Evolutionary conservation across 2,113 vertebrate species (phyloP).

Genomic region (Oncorhynchus kisutch): DNA sequence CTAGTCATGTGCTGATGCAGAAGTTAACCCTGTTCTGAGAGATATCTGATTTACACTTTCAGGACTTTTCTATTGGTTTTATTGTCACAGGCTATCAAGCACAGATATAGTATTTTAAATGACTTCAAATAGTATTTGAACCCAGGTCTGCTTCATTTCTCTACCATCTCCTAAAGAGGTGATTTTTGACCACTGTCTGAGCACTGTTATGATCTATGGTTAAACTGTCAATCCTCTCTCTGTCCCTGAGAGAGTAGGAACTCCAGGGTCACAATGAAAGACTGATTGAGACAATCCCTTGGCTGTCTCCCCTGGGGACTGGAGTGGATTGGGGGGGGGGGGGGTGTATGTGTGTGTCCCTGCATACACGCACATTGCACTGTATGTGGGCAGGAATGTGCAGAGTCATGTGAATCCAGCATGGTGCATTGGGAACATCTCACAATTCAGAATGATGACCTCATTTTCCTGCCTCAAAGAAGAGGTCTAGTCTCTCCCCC

Average conservation of each 20-base stretch:
- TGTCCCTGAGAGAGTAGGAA: constrained; percentile 49
- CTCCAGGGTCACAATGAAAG: constrained; percentile 12
- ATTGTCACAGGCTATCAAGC: too few relatives aligned
- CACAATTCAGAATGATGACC: constrained; percentile 36
- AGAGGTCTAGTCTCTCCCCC: constrained; percentile 23
- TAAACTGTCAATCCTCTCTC: constrained; percentile 3
- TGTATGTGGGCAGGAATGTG: constrained; percentile 2
- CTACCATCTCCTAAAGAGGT: constrained; percentile 31
- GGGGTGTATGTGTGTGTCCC: neutral
- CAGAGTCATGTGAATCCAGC: constrained; percentile 53
- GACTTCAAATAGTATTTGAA: too few relatives aligned
- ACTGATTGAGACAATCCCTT: constrained; percentile 50
- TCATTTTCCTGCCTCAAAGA: constrained; percentile 7
- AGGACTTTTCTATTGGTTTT: too few relatives aligned
- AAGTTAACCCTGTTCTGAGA: too few relatives aligned
- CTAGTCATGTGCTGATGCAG: too few relatives aligned
- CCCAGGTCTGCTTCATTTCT: neutral
- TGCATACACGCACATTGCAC: neutral
- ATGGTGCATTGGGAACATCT: constrained; percentile 31
- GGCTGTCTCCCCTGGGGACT: constrained; percentile 45
- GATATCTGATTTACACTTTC: too few relatives aligned
- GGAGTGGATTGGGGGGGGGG: neutral
- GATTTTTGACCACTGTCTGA: constrained; percentile 37
- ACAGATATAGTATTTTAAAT: too few relatives aligned
- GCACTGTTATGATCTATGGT: constrained; percentile 52